These are phyloP conservation scores for Shinisaurus crocodilurus DNA, from an alignment of 2,113 vertebrate species.

Conservation along the genomic window DNA sequence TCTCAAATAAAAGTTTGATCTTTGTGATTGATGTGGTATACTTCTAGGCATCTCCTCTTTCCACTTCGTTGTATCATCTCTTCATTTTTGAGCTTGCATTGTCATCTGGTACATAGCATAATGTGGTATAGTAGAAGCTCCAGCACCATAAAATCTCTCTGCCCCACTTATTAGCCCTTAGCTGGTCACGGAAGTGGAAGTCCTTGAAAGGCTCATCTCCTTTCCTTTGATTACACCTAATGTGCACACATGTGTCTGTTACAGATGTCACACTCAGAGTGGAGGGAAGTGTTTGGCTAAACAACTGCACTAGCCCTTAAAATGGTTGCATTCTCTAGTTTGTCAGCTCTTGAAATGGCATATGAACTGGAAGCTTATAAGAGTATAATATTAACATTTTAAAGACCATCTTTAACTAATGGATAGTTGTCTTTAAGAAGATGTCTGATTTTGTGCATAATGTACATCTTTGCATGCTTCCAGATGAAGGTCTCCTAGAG, in stretches of 20 bases:
- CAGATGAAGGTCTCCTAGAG: too few relatives aligned
- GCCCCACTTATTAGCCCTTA: background rate
- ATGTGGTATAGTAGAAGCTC: background rate
- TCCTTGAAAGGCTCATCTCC: background rate
- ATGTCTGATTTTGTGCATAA: background rate
- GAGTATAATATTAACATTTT: background rate
- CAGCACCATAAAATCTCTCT: background rate
- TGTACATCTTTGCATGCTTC: background rate
- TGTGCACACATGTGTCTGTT: background rate
- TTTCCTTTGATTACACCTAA: background rate
- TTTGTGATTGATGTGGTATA: too few relatives aligned
- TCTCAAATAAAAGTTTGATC: background rate
- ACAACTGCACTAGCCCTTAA: background rate
- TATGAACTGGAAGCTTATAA: constrained; percentile 1
- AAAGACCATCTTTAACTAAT: constrained; percentile 9
- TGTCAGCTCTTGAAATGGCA: background rate
- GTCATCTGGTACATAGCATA: background rate
- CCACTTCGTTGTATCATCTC: background rate
- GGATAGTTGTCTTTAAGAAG: constrained; percentile 3
- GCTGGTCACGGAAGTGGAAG: background rate
- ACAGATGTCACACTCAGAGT: background rate
- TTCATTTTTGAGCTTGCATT: background rate
- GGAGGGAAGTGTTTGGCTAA: background rate
- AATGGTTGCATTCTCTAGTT: background rate
- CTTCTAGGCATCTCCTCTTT: background rate